Evolutionary conservation across 1,140 invertebrate genomes (phyloP), one percentile per base, ranked within the genome.

Genomic region (Sminthurides bifidus): DNA sequence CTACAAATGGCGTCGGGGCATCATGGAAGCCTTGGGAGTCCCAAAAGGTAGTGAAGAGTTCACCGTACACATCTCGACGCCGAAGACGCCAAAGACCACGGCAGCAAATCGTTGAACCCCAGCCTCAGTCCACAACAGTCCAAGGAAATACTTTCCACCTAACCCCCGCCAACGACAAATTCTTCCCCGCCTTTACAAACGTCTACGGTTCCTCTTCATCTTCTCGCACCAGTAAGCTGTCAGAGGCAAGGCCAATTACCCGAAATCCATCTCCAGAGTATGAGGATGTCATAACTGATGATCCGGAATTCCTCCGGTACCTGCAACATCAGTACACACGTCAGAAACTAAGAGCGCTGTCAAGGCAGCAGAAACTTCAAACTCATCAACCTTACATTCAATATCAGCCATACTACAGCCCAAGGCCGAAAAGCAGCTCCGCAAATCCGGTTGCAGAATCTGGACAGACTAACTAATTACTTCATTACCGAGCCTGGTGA

Each of bases 1-100:
- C 60, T 3, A 52, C 49, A 17, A 27, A 40, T 35, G 60, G 52
- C 6, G 41, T 52, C 24, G 56, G 41, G 2, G 30, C 19, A 23
- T 21, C 48, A 0, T 52, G 49, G 56, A 50, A 55, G 41, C 52
- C 50, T 0, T 56, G 51, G 44, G 44, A 48, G 21, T 19, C 46
- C 12, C n/a, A 14, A 3, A 4, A 31, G 29, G 29, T 26, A 4
- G 5, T 26, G 10, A 45, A 24, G 5, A 3, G 6, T 24, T 31
- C 46, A 46, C 41, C 41, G 24, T 23, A 15, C n/a, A 6, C 41
- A 43, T 19, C 41, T 10, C 41, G 41, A 6, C 10, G 15, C 41
- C 41, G 41, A 10, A 41, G 38, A 41, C 38, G 38, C 38, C 38
- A 21, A 41, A 41, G 38, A 41, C 5, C 38, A 17, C 40, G 40